Evolutionary conservation across 2,797 vertebrate species (phyloP).

Genomic region (Lerista edwardsae): DNA sequence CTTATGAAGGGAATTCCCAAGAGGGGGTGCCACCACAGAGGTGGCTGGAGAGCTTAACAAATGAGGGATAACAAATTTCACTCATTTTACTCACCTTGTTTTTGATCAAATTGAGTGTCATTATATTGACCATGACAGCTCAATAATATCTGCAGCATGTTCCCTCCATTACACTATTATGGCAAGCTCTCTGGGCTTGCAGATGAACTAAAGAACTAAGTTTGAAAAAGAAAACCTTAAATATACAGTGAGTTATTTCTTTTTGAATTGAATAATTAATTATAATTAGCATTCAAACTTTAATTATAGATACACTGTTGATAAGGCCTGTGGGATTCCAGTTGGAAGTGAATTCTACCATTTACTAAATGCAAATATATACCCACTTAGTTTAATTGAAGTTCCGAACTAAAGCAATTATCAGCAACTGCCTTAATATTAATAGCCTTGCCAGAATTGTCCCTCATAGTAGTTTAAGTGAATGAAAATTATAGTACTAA

Average conservation of each 20-base stretch:
- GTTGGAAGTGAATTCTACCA: constrained; percentile 71
- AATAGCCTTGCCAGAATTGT: constrained; percentile 71
- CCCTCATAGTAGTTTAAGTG: constrained; percentile 68
- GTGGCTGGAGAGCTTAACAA: constrained; percentile 27
- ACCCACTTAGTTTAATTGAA: constrained; percentile 79
- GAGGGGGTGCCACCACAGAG: not conserved
- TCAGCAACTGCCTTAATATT: constrained; percentile 75
- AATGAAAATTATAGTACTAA: constrained; percentile 66
- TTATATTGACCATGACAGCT: constrained; percentile 27
- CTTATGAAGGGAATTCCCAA: not conserved
- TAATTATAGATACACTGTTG: constrained; percentile 76
- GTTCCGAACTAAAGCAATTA: constrained; percentile 78
- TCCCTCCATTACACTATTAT: constrained; percentile 59
- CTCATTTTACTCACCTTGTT: constrained; percentile 51
- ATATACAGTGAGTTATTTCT: constrained; percentile 70
- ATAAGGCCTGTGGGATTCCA: constrained; percentile 73
- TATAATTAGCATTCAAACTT: constrained; percentile 79
- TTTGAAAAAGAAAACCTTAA: constrained; percentile 61
- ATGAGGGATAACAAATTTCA: constrained; percentile 56
- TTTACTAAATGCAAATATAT: constrained; percentile 80
- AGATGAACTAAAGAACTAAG: constrained; percentile 57
- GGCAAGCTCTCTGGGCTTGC: constrained; percentile 53
- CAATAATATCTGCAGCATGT: constrained; percentile 26
- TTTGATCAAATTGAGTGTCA: constrained; percentile 53
- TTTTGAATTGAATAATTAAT: constrained; percentile 79